Evolutionary conservation across 2,113 vertebrate genomes (phyloP).

Genomic region (Gnathonemus echidnorhynchus): DNA sequence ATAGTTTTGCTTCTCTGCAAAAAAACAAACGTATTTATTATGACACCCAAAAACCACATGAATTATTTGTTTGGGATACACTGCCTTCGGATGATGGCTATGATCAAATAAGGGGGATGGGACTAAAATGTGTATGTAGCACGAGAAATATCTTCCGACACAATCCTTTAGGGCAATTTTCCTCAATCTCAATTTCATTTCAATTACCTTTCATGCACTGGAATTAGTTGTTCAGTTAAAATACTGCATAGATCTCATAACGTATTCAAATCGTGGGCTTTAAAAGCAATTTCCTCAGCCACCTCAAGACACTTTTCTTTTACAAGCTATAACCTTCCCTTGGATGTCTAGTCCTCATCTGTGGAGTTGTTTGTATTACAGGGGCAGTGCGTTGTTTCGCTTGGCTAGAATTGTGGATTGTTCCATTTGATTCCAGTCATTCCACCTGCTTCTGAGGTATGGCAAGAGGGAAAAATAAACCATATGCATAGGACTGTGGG

Average conservation of each 20-base stretch:
- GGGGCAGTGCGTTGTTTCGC: slow-evolving; percentile 38
- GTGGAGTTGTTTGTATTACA: slow-evolving; percentile 45
- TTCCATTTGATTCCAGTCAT: slow-evolving; percentile 51
- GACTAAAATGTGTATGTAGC: not conserved
- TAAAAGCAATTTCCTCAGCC: slow-evolving; percentile 4
- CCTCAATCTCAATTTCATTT: not conserved
- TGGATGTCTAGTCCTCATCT: slow-evolving; percentile 28
- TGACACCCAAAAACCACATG: slow-evolving; percentile 12
- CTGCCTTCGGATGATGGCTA: not conserved
- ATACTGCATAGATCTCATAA: not conserved
- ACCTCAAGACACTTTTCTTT: not conserved
- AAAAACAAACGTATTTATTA: slow-evolving; percentile 14
- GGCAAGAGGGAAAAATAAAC: slow-evolving; percentile 22
- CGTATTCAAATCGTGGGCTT: not conserved
- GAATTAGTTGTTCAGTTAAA: slow-evolving; percentile 5
- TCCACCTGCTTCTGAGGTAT: slow-evolving; percentile 50
- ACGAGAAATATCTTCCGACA: not conserved
- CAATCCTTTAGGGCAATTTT: not conserved
- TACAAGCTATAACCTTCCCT: slow-evolving; percentile 19
- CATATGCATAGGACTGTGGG: not conserved
- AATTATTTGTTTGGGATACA: slow-evolving; percentile 14
- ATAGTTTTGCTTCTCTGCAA: slow-evolving; percentile 18
- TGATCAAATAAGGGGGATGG: not conserved
- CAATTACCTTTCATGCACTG: not conserved
- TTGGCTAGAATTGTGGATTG: slow-evolving; percentile 55